phyloP scores from a whole-genome alignment of 2,113 vertebrate genomes.

The Prunella fulvescens region DNA sequence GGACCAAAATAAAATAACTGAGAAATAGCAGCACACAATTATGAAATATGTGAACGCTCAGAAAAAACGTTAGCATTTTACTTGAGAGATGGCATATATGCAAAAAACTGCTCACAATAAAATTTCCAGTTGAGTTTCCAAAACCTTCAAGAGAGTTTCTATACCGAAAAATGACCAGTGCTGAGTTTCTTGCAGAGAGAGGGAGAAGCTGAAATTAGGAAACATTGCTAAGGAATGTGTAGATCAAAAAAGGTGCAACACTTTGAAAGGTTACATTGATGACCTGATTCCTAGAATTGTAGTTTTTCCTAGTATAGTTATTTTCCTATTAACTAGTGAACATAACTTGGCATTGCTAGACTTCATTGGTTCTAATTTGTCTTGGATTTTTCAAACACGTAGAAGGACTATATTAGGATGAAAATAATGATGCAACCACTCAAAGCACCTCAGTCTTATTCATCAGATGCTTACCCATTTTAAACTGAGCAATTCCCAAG shows the following conservation, averaged over 20 bases:
- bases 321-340: neutral
- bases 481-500: neutral
- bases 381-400: neutral
- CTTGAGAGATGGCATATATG: neutral
- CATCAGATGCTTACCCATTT: neutral
- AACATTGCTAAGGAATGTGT: neutral
- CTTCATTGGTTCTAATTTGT: neutral
- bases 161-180: neutral
- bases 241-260: neutral
- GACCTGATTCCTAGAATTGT: neutral
- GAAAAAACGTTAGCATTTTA: neutral
- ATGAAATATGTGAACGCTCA: neutral
- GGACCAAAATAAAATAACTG: neutral
- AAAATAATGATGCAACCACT: neutral
- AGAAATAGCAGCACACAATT: neutral
- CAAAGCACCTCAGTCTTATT: neutral
- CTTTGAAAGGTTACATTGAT: neutral
- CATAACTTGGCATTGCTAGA: neutral
- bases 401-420: neutral
- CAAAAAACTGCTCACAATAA: neutral
- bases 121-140: neutral
- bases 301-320: neutral
- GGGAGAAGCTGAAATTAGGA: neutral
- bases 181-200: neutral
- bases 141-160: neutral